phyloP scores from a whole-genome alignment of 1,140 invertebrate species.

The Helicoverpa zea region DNA sequence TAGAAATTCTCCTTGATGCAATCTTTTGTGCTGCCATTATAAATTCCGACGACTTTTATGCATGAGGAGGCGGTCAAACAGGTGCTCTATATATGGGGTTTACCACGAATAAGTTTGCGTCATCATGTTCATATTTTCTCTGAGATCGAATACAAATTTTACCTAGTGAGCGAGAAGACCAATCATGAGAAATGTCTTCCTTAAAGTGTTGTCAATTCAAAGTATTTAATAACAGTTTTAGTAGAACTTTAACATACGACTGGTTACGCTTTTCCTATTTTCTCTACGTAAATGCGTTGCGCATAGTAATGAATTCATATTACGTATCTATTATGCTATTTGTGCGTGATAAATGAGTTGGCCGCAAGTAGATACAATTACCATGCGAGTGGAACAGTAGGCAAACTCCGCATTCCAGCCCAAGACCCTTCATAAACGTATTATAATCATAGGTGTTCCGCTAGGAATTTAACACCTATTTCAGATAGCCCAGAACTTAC shows the following conservation, averaged over 20 bases:
- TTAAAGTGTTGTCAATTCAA: too few relatives aligned
- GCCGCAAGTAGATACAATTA: slow-evolving; percentile 35
- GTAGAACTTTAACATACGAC: too few relatives aligned
- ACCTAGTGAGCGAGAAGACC: background rate
- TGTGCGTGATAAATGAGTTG: slow-evolving; percentile 30
- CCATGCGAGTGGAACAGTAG: slow-evolving; percentile 19
- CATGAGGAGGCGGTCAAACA: slow-evolving; percentile 12
- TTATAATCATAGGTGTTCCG: background rate
- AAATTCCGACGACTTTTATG: slow-evolving; percentile 11
- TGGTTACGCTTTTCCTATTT: background rate
- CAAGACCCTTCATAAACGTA: slow-evolving; percentile 12
- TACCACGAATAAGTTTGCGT: slow-evolving; percentile 13
- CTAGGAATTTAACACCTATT: slow-evolving; percentile 15
- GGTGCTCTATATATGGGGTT: slow-evolving; percentile 20
- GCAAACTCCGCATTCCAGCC: slow-evolving; percentile 17
- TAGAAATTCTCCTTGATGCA: slow-evolving; percentile 31
- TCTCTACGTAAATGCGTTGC: background rate
- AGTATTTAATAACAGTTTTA: too few relatives aligned
- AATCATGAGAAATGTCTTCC: too few relatives aligned
- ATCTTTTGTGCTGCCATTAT: slow-evolving; percentile 17
- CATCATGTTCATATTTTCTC: background rate
- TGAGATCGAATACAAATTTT: background rate
- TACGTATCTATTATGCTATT: slow-evolving; percentile 13
- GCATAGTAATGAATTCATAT: slow-evolving; percentile 7
- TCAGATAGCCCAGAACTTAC: background rate